Conservation (phyloP, 2,797 vertebrate species). For the Eptatretus atami region DNA sequence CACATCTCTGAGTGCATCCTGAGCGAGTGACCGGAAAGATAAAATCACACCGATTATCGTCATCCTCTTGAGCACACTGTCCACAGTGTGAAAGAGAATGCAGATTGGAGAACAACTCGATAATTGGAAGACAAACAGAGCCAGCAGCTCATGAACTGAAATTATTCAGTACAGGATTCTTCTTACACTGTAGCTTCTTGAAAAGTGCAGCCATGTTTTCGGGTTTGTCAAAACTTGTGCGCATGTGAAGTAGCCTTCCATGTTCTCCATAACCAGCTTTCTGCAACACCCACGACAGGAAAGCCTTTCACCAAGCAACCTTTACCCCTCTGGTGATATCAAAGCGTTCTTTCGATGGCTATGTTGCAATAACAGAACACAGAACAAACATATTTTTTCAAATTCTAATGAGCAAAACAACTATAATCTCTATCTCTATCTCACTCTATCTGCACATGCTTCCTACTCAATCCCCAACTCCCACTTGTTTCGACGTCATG, state of each 20-base stretch:
- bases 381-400: too few relatives aligned
- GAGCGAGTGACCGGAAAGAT: constrained; percentile 26
- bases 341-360: neutral
- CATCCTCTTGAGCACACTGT: constrained; percentile 61
- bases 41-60: constrained; percentile 44
- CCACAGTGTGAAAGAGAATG: constrained; percentile 17
- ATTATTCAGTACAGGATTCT: neutral
- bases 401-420: too few relatives aligned
- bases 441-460: too few relatives aligned
- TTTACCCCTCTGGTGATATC: too few relatives aligned
- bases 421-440: too few relatives aligned
- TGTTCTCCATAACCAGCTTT: constrained; percentile 73
- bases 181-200: constrained; percentile 32
- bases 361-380: too few relatives aligned
- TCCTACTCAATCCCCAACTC: too few relatives aligned
- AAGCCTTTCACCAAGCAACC: too few relatives aligned
- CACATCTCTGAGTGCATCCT: constrained; percentile 38
- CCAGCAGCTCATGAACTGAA: neutral
- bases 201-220: constrained; percentile 31
- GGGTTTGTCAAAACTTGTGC: constrained; percentile 30
- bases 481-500: too few relatives aligned
- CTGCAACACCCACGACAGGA: constrained; percentile 13
- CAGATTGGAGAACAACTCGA: neutral
- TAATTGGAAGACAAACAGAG: neutral
- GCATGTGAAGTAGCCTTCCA: constrained; percentile 67